These are phyloP conservation scores for Champsocephalus esox DNA, from an alignment of 2,797 vertebrate species.

Conservation along the genomic window DNA sequence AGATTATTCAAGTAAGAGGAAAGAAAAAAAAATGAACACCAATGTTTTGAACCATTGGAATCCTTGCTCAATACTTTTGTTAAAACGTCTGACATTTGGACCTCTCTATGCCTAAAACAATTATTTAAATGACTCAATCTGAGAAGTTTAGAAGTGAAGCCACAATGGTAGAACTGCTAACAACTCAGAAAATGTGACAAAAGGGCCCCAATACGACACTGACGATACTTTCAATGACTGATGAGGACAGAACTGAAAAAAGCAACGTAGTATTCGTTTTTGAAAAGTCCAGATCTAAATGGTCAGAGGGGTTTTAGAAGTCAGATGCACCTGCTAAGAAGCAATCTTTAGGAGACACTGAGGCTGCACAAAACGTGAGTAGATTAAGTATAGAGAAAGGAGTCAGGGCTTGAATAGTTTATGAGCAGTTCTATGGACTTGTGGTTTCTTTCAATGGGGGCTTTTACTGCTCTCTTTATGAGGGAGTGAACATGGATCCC, in stretches of 20 bases:
- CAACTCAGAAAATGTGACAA: too few species aligned
- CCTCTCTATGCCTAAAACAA: background rate
- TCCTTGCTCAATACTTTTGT: too few species aligned
- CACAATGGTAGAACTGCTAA: background rate
- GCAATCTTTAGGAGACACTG: conserved; percentile 47
- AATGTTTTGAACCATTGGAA: background rate
- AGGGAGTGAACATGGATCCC: conserved; percentile 55
- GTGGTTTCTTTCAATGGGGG: conserved; percentile 61
- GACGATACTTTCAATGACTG: too few species aligned
- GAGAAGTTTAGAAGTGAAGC: background rate
- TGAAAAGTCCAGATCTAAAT: conserved; percentile 15
- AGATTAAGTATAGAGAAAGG: conserved; percentile 38
- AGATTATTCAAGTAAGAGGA: background rate
- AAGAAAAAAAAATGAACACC: background rate
- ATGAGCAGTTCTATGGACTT: conserved; percentile 82
- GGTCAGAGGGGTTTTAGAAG: conserved; percentile 24
- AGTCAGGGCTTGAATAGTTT: conserved; percentile 57
- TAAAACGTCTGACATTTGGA: background rate
- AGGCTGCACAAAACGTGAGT: conserved; percentile 42
- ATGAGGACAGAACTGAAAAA: background rate
- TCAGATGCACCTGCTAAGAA: conserved; percentile 45
- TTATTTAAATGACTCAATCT: background rate
- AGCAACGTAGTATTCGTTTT: background rate
- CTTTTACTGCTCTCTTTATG: conserved; percentile 79
- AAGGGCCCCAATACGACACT: too few species aligned